Conservation (phyloP, 2,113 vertebrate genomes). For the Chascanopsetta lugubris region DNA sequence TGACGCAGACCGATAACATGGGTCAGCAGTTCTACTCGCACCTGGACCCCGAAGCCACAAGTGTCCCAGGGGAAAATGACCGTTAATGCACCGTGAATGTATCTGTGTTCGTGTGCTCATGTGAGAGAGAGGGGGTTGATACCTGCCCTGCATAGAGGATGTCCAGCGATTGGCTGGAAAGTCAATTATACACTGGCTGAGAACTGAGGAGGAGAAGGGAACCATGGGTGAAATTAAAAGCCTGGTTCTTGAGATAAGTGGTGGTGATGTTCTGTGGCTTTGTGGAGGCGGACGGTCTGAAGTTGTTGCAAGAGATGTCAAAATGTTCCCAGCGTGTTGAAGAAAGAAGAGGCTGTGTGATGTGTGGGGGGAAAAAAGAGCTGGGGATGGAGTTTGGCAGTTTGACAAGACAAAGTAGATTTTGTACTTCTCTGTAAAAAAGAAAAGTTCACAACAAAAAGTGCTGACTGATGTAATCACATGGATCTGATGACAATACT, state of each 20-base stretch:
- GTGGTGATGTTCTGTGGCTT: conserved; percentile 18
- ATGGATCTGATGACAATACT: no score
- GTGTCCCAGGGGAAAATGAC: conserved; percentile 62
- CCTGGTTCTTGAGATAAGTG: conserved; percentile 50
- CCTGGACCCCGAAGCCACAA: conserved; percentile 69
- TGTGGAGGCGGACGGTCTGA: conserved; percentile 6
- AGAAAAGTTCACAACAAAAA: conserved; percentile 13
- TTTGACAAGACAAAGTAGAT: not conserved
- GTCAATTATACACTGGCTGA: conserved; percentile 58
- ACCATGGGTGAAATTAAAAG: conserved; percentile 75
- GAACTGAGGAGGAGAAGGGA: conserved; percentile 48
- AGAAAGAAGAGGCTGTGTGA: conserved; percentile 1
- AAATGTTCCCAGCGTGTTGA: conserved; percentile 21
- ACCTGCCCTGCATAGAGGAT: conserved; percentile 50
- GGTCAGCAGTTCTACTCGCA: conserved; percentile 66
- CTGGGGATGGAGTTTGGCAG: not conserved
- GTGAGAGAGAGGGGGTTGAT: conserved; percentile 1
- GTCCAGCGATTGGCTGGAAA: conserved; percentile 59
- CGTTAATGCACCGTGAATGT: conserved; percentile 54
- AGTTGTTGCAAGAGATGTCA: conserved; percentile 5
- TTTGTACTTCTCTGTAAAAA: not conserved
- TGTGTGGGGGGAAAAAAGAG: conserved; percentile 2
- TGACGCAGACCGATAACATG: conserved; percentile 73
- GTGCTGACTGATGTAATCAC: no score
- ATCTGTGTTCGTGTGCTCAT: not conserved